Conservation (phyloP, 1,140 invertebrate species). For the Cotesia chilonis region DNA sequence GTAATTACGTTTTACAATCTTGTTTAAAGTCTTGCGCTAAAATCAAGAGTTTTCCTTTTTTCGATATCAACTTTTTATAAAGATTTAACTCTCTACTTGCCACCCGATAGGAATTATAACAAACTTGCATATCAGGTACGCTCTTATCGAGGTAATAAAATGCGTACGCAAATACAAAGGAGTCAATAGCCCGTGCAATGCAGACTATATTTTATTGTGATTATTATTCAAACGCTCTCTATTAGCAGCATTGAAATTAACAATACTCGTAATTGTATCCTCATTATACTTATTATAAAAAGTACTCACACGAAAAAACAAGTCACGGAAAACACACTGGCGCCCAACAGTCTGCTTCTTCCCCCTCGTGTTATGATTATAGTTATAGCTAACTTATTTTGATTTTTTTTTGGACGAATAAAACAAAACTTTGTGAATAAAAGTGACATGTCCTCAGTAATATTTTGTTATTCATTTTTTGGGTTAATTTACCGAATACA, state of each 20-base stretch:
- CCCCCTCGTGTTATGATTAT: neutral
- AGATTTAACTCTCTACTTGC: neutral
- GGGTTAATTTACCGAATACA: no score
- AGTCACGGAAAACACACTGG: slow-evolving; percentile 4
- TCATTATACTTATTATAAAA: no score
- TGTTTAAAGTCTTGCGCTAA: neutral
- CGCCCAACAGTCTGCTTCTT: slow-evolving; percentile 23
- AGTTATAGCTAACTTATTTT: neutral
- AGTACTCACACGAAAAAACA: neutral
- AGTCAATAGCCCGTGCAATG: slow-evolving; percentile 14
- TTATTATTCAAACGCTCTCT: no score
- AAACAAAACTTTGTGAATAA: no score
- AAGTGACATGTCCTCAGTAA: neutral
- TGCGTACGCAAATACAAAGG: neutral
- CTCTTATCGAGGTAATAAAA: slow-evolving; percentile 26
- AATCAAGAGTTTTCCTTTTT: slow-evolving; percentile 1
- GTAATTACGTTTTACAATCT: slow-evolving; percentile 3
- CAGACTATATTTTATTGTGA: no score
- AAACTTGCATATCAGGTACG: slow-evolving; percentile 2
- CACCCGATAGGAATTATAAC: neutral
- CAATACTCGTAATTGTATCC: no score
- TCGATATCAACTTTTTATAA: no score
- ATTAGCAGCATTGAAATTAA: no score
- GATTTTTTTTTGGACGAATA: neutral
- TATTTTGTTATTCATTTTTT: no score